phyloP scores from a whole-genome alignment of 1,140 invertebrate genomes.

The Gryllus bimaculatus region DNA sequence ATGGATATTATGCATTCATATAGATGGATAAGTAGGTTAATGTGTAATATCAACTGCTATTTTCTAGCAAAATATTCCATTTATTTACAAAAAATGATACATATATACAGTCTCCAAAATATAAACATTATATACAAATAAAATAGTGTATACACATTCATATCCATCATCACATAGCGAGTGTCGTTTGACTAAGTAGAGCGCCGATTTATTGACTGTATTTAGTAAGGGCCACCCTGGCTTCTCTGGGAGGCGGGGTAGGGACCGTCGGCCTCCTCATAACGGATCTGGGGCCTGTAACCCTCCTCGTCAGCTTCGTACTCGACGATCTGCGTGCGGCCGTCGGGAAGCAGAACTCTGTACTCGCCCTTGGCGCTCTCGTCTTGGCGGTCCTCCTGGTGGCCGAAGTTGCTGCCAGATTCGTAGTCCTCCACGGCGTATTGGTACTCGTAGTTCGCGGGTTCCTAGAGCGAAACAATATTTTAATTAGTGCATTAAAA shows the following conservation, averaged over 20 bases:
- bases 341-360: constrained; percentile 76
- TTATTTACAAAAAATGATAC: too few relatives aligned
- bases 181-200: too few relatives aligned
- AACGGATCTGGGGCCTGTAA: constrained; percentile 70
- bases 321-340: constrained; percentile 72
- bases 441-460: constrained; percentile 75
- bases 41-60: too few relatives aligned
- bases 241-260: constrained; percentile 8
- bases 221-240: background rate
- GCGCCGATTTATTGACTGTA: too few relatives aligned
- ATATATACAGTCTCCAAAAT: too few relatives aligned
- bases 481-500: too few relatives aligned
- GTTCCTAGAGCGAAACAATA: constrained; percentile 45
- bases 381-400: constrained; percentile 69
- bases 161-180: too few relatives aligned
- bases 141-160: too few relatives aligned
- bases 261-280: constrained; percentile 51
- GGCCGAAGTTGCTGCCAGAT: constrained; percentile 67
- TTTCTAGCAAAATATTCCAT: too few relatives aligned
- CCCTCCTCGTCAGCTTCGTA: constrained; percentile 73
- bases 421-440: constrained; percentile 71
- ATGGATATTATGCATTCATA: too few relatives aligned
- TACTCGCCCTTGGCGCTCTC: constrained; percentile 70
- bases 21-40: too few relatives aligned
- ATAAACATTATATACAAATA: too few relatives aligned